Conservation (phyloP, 1,140 invertebrate species). For the Paraescarpia echinospica region DNA sequence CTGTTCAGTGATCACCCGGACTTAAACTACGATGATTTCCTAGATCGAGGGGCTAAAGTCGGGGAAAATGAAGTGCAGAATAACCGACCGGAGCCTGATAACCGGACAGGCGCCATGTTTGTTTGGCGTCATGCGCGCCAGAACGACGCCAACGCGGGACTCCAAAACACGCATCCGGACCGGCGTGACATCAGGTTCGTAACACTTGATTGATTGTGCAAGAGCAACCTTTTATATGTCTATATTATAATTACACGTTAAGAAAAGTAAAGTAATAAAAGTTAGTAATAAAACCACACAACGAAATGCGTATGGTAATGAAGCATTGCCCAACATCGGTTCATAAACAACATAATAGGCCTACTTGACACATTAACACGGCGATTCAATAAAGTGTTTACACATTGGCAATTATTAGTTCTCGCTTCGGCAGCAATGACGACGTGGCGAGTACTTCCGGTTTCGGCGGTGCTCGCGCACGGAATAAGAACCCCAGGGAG, state of each 20-base stretch:
- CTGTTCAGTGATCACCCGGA: background rate
- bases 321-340: background rate
- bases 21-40: background rate
- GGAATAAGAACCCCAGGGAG: background rate
- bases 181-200: background rate
- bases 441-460: background rate
- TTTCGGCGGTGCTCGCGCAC: background rate
- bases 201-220: background rate
- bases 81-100: background rate
- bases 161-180: background rate
- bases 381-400: background rate
- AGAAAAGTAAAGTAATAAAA: background rate
- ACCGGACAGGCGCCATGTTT: background rate
- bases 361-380: background rate
- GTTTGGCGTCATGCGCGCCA: background rate
- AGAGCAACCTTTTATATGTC: no score
- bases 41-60: background rate
- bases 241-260: no score
- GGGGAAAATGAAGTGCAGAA: background rate
- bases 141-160: background rate
- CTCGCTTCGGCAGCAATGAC: background rate
- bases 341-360: no score
- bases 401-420: background rate
- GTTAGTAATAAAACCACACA: background rate
- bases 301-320: background rate